phyloP scores from a whole-genome alignment of 2,797 vertebrate genomes.

The Cossypha caffra region DNA sequence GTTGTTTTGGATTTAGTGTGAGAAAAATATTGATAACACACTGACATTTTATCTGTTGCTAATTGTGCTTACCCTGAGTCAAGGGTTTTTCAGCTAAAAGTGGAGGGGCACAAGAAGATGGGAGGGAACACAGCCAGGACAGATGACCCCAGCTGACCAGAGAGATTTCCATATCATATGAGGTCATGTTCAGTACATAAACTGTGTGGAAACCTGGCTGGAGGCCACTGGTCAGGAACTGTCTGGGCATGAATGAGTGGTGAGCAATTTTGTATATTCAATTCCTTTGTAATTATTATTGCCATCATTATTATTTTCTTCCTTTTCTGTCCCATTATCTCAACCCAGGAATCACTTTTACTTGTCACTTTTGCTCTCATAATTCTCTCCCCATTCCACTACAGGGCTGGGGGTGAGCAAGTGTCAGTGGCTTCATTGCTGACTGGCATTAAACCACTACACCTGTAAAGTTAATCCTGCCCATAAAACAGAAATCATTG shows the following conservation, averaged over 20 bases:
- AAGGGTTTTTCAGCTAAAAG: not conserved
- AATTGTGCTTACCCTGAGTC: not conserved
- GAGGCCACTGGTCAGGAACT: too few species aligned
- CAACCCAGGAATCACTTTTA: not conserved
- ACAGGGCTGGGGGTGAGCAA: accelerated
- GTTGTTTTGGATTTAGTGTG: not conserved
- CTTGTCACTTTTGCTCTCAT: not conserved
- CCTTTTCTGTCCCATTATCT: not conserved
- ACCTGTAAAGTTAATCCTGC: conserved; percentile 26
- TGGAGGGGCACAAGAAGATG: not conserved
- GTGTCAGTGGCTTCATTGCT: not conserved
- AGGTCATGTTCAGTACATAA: not conserved
- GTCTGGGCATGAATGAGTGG: accelerated
- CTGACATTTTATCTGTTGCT: not conserved
- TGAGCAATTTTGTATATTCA: not conserved
- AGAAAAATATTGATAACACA: not conserved
- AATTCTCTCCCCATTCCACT: not conserved
- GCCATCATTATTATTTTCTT: not conserved
- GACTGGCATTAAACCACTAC: not conserved
- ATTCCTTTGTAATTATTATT: not conserved
- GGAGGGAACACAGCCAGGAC: not conserved
- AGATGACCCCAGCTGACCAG: not conserved
- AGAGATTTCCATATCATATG: not conserved
- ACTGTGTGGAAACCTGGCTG: not conserved
- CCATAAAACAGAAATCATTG: conserved; percentile 45